Conservation (phyloP, 2,888 invertebrate species). For the Drosophila nr. perissopoda region DNA sequence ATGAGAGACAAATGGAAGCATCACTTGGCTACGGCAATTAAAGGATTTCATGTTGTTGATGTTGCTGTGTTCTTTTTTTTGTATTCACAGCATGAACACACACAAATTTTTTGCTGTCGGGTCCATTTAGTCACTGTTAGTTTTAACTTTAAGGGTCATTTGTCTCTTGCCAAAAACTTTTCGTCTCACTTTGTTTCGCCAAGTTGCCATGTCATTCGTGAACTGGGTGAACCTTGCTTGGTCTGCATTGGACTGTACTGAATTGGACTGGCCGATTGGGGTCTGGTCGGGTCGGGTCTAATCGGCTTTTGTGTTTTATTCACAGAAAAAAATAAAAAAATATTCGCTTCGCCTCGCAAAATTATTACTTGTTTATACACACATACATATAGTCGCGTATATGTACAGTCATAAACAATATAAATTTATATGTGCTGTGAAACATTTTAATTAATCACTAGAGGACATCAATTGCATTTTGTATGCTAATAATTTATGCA, state of each 20-base stretch:
- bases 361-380: slow-evolving; percentile 31
- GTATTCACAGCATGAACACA: slow-evolving; percentile 26
- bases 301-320: slow-evolving; percentile 11
- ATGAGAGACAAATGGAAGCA: slow-evolving; percentile 79
- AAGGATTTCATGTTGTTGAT: slow-evolving; percentile 75
- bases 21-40: slow-evolving; percentile 81
- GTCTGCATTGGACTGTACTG: slow-evolving; percentile 1
- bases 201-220: slow-evolving; percentile 70
- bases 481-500: slow-evolving; percentile 89
- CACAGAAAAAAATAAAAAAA: slow-evolving; percentile 36
- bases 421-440: slow-evolving; percentile 73
- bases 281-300: background rate
- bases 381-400: background rate
- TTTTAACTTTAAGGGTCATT: slow-evolving; percentile 78
- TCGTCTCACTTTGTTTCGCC: slow-evolving; percentile 72
- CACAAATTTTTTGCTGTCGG: slow-evolving; percentile 52
- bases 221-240: slow-evolving; percentile 24
- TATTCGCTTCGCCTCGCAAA: slow-evolving; percentile 31
- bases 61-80: slow-evolving; percentile 24
- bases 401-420: slow-evolving; percentile 73
- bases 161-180: slow-evolving; percentile 76
- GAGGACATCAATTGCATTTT: slow-evolving; percentile 88
- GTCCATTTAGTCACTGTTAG: slow-evolving; percentile 76
- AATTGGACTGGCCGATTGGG: background rate
- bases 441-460: slow-evolving; percentile 82